Evolutionary conservation across 2,888 invertebrate genomes (phyloP).

Genomic region (Tigriopus californicus): DNA sequence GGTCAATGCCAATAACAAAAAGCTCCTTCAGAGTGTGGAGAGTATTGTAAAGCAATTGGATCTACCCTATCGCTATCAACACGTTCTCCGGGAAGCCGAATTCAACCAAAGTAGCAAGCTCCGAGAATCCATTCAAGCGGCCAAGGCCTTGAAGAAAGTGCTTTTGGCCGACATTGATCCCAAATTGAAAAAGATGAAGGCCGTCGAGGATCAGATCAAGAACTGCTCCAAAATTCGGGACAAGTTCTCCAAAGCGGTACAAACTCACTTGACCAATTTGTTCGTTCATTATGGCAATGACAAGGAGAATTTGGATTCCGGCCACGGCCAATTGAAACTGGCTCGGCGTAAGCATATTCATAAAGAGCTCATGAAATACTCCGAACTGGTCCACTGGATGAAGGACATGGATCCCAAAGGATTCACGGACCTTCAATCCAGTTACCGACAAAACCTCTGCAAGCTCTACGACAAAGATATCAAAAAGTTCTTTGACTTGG

Average conservation of each 20-base stretch:
- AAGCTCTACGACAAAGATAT: constrained; percentile 76
- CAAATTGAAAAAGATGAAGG: constrained; percentile 37
- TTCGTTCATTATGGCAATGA: constrained; percentile 54
- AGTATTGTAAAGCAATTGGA: constrained; percentile 54
- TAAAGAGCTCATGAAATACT: constrained; percentile 10
- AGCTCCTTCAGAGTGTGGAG: constrained; percentile 54
- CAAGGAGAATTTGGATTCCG: not conserved
- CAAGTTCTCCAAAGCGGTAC: constrained; percentile 48
- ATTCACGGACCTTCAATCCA: constrained; percentile 58
- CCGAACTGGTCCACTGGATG: constrained; percentile 50
- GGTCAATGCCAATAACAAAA: constrained; percentile 64
- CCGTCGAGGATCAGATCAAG: constrained; percentile 59
- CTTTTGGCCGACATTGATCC: constrained; percentile 43
- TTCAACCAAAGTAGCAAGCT: constrained; percentile 23
- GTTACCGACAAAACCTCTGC: constrained; percentile 58
- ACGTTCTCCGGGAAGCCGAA: constrained; percentile 40
- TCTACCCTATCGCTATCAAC: constrained; percentile 44
- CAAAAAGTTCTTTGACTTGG: constrained; percentile 53
- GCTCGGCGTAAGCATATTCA: constrained; percentile 5
- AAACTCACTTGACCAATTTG: constrained; percentile 77
- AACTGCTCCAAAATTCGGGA: constrained; percentile 53
- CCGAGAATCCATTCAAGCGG: constrained; percentile 39
- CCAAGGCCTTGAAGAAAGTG: constrained; percentile 51
- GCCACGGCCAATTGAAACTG: not conserved
- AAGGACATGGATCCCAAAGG: constrained; percentile 66